Evolutionary conservation across 1,140 invertebrate species (phyloP).

Genomic region (Ooceraea biroi): DNA sequence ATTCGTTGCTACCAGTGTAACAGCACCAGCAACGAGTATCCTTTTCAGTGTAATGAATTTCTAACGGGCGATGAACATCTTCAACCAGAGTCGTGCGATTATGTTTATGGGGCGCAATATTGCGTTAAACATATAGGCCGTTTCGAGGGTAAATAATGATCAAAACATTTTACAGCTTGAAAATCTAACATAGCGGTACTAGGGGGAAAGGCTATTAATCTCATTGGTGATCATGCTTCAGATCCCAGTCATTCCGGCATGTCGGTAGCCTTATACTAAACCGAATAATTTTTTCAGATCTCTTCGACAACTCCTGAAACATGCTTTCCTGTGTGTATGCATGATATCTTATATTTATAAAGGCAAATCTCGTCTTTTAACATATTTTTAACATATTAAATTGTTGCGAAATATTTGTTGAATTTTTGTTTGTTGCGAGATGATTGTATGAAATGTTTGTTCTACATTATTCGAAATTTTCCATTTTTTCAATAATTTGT

Average conservation of each 20-base stretch:
- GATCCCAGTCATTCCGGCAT: background rate
- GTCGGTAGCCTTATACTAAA: background rate
- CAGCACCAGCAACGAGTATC: slow-evolving; percentile 91
- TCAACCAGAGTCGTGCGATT: slow-evolving; percentile 90
- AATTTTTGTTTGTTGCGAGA: no score
- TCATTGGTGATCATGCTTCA: background rate
- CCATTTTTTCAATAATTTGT: no score
- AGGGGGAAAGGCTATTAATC: background rate
- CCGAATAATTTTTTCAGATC: slow-evolving; percentile 38
- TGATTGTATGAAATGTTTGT: no score
- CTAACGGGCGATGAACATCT: slow-evolving; percentile 90
- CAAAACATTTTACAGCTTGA: slow-evolving; percentile 10
- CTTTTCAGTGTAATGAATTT: slow-evolving; percentile 95
- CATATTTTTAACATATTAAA: background rate
- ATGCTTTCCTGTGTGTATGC: slow-evolving; percentile 11
- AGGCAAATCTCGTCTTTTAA: background rate
- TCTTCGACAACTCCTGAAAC: background rate
- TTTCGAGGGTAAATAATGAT: slow-evolving; percentile 92
- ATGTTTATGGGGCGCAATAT: slow-evolving; percentile 93
- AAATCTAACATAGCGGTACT: background rate
- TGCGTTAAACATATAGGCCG: slow-evolving; percentile 98
- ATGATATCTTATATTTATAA: background rate
- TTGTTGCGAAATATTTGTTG: background rate
- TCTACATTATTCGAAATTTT: no score
- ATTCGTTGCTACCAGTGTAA: slow-evolving; percentile 96